Percentiles rank a stretch among this genome's conserved stretches.
These are phyloP conservation scores for Myoxocephalus aenaeus DNA, from an alignment of 2,797 vertebrate genomes.

Conservation along the genomic window DNA sequence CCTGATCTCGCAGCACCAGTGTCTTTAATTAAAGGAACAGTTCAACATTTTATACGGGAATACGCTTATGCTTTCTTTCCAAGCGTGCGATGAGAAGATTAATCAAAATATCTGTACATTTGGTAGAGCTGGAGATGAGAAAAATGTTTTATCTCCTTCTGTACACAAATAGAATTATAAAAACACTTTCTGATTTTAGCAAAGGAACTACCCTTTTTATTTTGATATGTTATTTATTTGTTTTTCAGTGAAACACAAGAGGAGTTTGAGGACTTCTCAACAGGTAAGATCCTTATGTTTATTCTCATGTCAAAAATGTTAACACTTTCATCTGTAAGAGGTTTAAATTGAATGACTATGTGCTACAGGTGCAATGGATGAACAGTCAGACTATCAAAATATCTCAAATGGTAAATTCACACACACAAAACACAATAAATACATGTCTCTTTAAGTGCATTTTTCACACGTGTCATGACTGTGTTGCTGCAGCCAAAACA, in stretches of 20 bases:
- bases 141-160: background rate
- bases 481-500: background rate
- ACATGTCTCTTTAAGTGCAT: background rate
- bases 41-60: background rate
- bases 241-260: constrained; percentile 17
- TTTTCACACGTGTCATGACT: background rate
- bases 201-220: background rate
- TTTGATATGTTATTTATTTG: background rate
- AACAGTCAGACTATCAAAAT: constrained; percentile 36
- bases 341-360: background rate
- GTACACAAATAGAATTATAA: background rate
- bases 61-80: background rate
- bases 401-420: background rate
- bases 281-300: background rate
- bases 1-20: background rate
- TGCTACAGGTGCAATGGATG: background rate
- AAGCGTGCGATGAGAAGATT: background rate
- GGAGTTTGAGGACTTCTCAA: background rate
- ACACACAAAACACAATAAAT: background rate
- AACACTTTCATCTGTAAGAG: background rate
- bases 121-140: background rate
- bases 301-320: background rate
- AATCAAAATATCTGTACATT: background rate
- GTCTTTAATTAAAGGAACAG: background rate
- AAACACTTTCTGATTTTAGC: background rate